Evolutionary conservation across 2,888 invertebrate species (phyloP), one percentile per base, ranked within the genome.

Genomic region (Lasioglossum oenotherae): DNA sequence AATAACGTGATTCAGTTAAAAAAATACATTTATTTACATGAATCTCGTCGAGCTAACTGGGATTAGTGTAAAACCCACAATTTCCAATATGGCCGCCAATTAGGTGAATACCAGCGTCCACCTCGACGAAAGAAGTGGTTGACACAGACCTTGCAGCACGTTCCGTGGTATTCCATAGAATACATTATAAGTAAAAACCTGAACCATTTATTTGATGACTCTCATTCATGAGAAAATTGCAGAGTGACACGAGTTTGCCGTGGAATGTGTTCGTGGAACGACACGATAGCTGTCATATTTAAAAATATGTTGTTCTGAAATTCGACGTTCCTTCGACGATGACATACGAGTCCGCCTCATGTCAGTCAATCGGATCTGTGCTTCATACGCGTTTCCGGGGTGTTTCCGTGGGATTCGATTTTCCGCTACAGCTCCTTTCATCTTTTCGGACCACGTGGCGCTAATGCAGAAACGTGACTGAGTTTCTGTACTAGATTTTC

Each of bases 371-470:
- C 60, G 80, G 71, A 81, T 87, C 81, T 46, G 69, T 74, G 44
- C 57, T 76, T 69, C 74, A 64, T 27, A 75, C 83, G 23, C 75
- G 60, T 76, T 89, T 89, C 89, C 89, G 89, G 89, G 89, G 86
- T 89, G 89, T 89, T 80, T 80, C 86, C 76, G n/a, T 73, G 72
- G 86, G 74, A 86, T 87, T 82, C 84, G 72, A 79, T 76, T 86
- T 86, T 89, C 88, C 86, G 86, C 87, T 76, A 77, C 72, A 71
- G 38, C 77, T 57, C 80, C 83, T 89, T 89, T 89, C 84, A 89
- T 84, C 84, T 79, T 84, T 69, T 27, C 84, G 80, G 81, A 81
- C 80, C 87, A 87, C 90, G 89, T 81, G 84, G 41, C 82, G 74
- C 73, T 78, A 64, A 49, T 78, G 82, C 81, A 69, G 80, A 80